Base-by-base conservation (phyloP, 2,888 invertebrate genomes). In the Trichopria drosophilae region DNA sequence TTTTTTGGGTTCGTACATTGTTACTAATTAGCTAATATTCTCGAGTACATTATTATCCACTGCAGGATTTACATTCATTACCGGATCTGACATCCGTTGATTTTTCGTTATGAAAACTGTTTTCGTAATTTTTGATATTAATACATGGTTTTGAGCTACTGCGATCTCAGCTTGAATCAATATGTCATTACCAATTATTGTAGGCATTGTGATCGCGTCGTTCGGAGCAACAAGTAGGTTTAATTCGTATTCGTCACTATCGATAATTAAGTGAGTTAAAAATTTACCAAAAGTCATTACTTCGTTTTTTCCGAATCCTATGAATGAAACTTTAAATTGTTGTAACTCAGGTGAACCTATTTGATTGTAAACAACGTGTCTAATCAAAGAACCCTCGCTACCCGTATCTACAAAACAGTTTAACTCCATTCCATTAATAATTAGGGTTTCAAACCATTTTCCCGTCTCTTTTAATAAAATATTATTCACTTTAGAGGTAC, bases 351-450 rank as follows among this genome's bases (percentile, higher is more conserved):
- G 53, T 3, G 18, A 3, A 7, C 51, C 53, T 1, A 57, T 12
- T 1, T 16, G 10, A 12, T 5, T n/a, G 18, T 57, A 46, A 9
- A 52, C 19, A 20, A 48, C 42, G 1, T 50, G 44, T 13, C 44
- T 40, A 9, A 53, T 32, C 12, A 56, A 36, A 20, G 34, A 45
- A 1, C 51, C 12, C 9, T 51, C 44, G 9, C 34, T 51, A n/a
- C 53, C 53, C 1, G 46, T 48, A 22, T 57, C 53, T 4, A 57
- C 3, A 22, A 53, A 16, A 5, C 49, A n/a, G n/a, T n/a, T n/a
- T n/a, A n/a, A n/a, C n/a, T n/a, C n/a, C n/a, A n/a, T n/a, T n/a
- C n/a, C n/a, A n/a, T n/a, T n/a, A n/a, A n/a, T n/a, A n/a, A n/a
- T n/a, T n/a, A n/a, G n/a, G n/a, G n/a, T n/a, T n/a, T n/a, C n/a